Conservation (phyloP, 1,140 invertebrate genomes). For the Thaumetopoea pityocampa region DNA sequence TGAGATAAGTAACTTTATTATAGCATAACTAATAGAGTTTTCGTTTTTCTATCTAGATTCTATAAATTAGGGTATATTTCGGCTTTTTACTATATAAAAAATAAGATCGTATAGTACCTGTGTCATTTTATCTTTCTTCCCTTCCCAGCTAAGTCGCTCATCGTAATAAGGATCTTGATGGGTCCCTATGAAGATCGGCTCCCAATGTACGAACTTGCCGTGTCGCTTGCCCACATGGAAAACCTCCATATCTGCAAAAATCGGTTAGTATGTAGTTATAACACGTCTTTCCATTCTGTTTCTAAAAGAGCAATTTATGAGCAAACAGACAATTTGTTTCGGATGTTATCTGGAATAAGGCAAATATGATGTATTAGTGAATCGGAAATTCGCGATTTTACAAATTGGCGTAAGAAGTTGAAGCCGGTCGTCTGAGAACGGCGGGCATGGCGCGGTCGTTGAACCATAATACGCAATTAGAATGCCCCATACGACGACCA, state of each 20-base stretch:
- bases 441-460: constrained; percentile 47
- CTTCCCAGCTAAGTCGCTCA: constrained; percentile 91
- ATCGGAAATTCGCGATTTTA: constrained; percentile 43
- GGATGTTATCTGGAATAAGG: not conserved
- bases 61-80: too few relatives aligned
- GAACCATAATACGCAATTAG: constrained; percentile 72
- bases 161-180: constrained; percentile 92
- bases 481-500: constrained; percentile 65
- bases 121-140: constrained; percentile 95
- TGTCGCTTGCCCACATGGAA: constrained; percentile 90
- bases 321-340: constrained; percentile 1
- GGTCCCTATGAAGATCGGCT: constrained; percentile 92
- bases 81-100: not conserved
- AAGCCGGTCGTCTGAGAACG: constrained; percentile 38
- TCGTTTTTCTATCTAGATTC: too few relatives aligned
- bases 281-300: not conserved
- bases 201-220: constrained; percentile 90
- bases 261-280: constrained; percentile 1
- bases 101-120: constrained; percentile 78
- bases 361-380: constrained; percentile 12
- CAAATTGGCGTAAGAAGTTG: constrained; percentile 50
- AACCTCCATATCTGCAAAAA: constrained; percentile 80
- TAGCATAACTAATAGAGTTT: too few relatives aligned
- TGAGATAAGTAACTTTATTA: too few relatives aligned
- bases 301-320: not conserved